Conservation (phyloP, 2,888 invertebrate species). For the Alloplasta piceator region DNA sequence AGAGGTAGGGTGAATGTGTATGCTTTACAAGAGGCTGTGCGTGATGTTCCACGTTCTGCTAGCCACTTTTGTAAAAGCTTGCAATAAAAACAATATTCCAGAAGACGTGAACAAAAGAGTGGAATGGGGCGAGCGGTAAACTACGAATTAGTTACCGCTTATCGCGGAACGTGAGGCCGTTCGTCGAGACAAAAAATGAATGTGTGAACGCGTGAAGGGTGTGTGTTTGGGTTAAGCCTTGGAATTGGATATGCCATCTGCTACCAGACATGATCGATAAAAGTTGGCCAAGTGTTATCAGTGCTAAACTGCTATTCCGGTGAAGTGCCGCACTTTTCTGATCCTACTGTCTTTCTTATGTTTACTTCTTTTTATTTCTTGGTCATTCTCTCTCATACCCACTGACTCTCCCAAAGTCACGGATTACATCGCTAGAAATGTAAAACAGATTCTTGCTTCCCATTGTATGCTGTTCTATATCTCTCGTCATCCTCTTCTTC, state of each 20-base stretch:
- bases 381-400: conserved; percentile 9
- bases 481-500: neutral
- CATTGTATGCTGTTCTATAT: conserved; percentile 23
- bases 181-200: conserved; percentile 63
- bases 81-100: conserved; percentile 80
- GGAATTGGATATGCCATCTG: conserved; percentile 83
- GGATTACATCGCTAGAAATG: conserved; percentile 66
- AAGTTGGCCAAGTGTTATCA: conserved; percentile 83
- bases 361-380: conserved; percentile 36
- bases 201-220: conserved; percentile 43
- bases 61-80: conserved; percentile 74
- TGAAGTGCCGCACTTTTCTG: conserved; percentile 52
- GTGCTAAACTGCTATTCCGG: conserved; percentile 74
- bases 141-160: conserved; percentile 82
- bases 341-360: conserved; percentile 50
- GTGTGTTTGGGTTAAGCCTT: conserved; percentile 66
- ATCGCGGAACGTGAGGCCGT: conserved; percentile 72
- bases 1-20: conserved; percentile 21
- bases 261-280: conserved; percentile 83
- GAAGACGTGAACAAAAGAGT: neutral
- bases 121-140: conserved; percentile 1
- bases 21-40: conserved; percentile 46
- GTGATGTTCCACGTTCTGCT: conserved; percentile 70
- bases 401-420: conserved; percentile 70
- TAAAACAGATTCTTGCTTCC: conserved; percentile 14